Percentiles rank a stretch among this genome's conserved stretches.
Conservation (phyloP, 2,888 invertebrate species). For the Steinernema carpocapsae region DNA sequence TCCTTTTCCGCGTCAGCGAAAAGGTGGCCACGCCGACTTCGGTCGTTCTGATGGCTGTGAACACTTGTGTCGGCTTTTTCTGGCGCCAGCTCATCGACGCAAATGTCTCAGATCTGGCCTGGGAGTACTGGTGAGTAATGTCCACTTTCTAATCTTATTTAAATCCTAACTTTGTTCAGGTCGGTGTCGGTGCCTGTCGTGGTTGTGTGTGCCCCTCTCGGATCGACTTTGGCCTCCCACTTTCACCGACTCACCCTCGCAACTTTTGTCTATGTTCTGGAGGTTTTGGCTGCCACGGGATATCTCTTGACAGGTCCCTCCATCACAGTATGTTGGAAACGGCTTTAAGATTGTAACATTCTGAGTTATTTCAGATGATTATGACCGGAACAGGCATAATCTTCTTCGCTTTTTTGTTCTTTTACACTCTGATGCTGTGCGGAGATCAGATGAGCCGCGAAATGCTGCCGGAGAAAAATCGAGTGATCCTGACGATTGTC, state of each 20-base stretch:
- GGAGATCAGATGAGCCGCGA: neutral
- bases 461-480: neutral
- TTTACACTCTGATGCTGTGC: neutral
- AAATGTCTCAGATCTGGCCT: constrained; percentile 8
- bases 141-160: too few species aligned
- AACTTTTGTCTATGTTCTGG: constrained; percentile 39
- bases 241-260: constrained; percentile 43
- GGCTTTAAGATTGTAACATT: neutral
- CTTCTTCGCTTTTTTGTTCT: neutral
- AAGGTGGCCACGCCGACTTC: constrained; percentile 58
- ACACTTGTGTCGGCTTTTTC: constrained; percentile 42
- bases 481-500: neutral
- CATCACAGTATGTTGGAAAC: neutral
- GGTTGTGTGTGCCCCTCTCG: constrained; percentile 41
- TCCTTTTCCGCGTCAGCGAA: constrained; percentile 33
- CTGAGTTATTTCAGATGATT: constrained; percentile 29
- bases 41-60: constrained; percentile 52
- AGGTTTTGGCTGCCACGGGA: constrained; percentile 39
- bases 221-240: constrained; percentile 40
- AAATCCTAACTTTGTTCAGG: neutral
- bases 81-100: constrained; percentile 39
- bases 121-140: constrained; percentile 28
- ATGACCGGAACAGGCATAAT: neutral
- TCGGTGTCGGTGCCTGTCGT: constrained; percentile 39
- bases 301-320: constrained; percentile 26